phyloP scores from a whole-genome alignment of 2,797 vertebrate species.

The Kryptopterus vitreolus region DNA sequence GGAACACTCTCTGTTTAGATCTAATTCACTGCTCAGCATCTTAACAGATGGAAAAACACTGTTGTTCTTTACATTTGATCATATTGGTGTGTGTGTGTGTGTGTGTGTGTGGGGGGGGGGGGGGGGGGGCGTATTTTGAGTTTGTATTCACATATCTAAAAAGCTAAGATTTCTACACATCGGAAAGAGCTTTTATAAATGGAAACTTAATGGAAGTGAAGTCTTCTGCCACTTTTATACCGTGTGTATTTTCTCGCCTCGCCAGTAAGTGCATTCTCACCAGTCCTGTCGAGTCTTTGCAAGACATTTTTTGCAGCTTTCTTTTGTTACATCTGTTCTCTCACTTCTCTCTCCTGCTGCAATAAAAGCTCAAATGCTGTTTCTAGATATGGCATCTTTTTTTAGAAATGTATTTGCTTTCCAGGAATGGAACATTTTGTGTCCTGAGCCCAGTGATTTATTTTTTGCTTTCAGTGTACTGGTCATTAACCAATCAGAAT shows the following conservation, averaged over 20 bases:
- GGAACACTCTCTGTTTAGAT: slow-evolving; percentile 15
- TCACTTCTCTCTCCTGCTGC: slow-evolving; percentile 17
- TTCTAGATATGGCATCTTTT: background rate
- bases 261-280: slow-evolving; percentile 10
- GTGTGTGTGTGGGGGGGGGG: slow-evolving; percentile 17
- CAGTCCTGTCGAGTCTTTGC: slow-evolving; percentile 34
- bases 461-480: background rate
- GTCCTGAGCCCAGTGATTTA: background rate
- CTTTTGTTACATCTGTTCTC: slow-evolving; percentile 27
- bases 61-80: slow-evolving; percentile 33
- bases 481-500: background rate
- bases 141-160: slow-evolving; percentile 21
- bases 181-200: background rate
- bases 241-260: background rate
- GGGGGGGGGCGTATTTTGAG: background rate
- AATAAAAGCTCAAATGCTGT: slow-evolving; percentile 30
- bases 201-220: background rate
- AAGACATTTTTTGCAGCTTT: slow-evolving; percentile 25
- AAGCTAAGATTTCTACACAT: background rate
- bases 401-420: background rate
- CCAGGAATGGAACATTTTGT: background rate
- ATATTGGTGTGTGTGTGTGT: slow-evolving; percentile 7
- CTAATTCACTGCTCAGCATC: slow-evolving; percentile 38
- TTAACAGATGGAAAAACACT: slow-evolving; percentile 46
- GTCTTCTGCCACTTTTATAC: background rate